Evolutionary conservation across 2,113 vertebrate species (phyloP).

Genomic region (Thunnus maccoyii): DNA sequence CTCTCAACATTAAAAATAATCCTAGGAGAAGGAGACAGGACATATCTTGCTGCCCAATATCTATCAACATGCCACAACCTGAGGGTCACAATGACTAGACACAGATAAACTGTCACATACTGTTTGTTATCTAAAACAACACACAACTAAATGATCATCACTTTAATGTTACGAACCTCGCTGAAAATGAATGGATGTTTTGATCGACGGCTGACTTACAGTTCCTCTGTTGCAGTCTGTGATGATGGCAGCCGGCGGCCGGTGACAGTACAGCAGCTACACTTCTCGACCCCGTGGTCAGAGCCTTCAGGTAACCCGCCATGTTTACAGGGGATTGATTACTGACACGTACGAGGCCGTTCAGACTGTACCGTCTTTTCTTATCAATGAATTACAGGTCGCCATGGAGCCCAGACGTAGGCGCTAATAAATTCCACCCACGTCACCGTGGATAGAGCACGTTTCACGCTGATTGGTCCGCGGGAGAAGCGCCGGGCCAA

Average conservation of each 20-base stretch:
- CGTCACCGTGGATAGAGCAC: constrained; percentile 29
- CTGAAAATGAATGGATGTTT: not conserved
- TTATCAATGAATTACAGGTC: constrained; percentile 40
- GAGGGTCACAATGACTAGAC: no score
- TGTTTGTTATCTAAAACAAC: no score
- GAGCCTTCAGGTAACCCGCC: constrained; percentile 80
- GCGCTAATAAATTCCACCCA: not conserved
- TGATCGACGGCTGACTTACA: constrained; percentile 74
- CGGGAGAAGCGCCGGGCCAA: not conserved
- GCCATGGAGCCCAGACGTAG: not conserved
- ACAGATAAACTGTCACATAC: no score
- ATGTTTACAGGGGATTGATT: constrained; percentile 53
- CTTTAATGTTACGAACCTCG: not conserved
- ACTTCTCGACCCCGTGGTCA: constrained; percentile 60
- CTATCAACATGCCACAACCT: no score
- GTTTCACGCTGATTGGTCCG: constrained; percentile 31
- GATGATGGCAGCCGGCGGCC: constrained; percentile 46
- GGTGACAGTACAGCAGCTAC: constrained; percentile 61
- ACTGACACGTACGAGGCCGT: not conserved
- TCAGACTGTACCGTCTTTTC: not conserved
- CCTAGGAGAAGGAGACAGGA: no score
- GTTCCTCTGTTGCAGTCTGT: constrained; percentile 69
- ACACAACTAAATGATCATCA: not conserved
- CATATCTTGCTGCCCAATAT: no score
- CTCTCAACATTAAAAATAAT: no score